Percentiles rank a stretch among this genome's conserved stretches.
Evolutionary conservation across 2,113 vertebrate species (phyloP).

Genomic region (Sebastes fasciatus): DNA sequence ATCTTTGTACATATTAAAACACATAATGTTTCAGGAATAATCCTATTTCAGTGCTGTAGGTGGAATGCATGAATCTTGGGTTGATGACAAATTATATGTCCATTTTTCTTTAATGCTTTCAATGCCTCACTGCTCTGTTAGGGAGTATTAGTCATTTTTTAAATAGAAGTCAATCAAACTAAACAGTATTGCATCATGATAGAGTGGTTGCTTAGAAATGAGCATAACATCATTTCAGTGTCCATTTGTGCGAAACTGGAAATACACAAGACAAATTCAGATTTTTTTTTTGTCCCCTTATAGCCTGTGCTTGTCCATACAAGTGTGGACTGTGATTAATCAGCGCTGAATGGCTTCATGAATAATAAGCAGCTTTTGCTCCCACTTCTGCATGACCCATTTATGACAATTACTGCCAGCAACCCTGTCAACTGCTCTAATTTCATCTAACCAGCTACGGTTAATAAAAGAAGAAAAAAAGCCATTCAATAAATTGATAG

Average conservation of each 20-base stretch:
- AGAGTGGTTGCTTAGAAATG: neutral
- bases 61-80: neutral
- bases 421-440: conserved; percentile 21
- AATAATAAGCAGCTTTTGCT: conserved; percentile 59
- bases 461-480: neutral
- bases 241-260: neutral
- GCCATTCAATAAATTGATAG: neutral
- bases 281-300: neutral
- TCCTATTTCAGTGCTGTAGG: neutral
- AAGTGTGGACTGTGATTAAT: conserved; percentile 31
- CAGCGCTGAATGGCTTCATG: conserved; percentile 30
- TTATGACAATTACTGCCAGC: conserved; percentile 41
- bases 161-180: neutral
- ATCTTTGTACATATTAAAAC: neutral
- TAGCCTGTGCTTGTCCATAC: neutral
- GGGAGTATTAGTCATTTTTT: neutral
- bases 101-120: neutral
- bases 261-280: neutral
- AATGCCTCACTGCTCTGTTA: neutral
- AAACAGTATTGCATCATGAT: neutral
- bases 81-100: neutral
- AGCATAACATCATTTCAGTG: conserved; percentile 2
- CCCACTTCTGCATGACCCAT: conserved; percentile 42
- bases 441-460: conserved; percentile 6
- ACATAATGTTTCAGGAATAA: neutral